A percentile compares a stretch with the other conserved stretches of the same genome.
Conservation (phyloP, 1,140 invertebrate species). For the Halictus rubicundus region DNA sequence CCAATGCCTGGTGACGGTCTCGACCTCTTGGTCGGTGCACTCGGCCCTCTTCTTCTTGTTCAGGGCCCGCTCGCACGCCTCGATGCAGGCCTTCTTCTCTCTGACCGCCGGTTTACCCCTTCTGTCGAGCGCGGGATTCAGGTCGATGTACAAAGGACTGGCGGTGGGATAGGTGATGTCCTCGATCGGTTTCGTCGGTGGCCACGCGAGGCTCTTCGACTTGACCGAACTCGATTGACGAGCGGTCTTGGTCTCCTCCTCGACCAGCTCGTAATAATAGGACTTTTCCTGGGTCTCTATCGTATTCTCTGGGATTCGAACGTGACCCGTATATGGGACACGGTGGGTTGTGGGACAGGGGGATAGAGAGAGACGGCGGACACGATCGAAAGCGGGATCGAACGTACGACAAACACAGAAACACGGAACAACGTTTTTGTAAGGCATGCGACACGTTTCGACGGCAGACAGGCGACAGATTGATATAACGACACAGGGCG, state of each 20-base stretch:
- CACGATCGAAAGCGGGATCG: background rate
- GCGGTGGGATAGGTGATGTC: conserved; percentile 78
- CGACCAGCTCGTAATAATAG: conserved; percentile 65
- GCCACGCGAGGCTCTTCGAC: conserved; percentile 72
- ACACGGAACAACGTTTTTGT: conserved; percentile 35
- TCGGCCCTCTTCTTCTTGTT: conserved; percentile 31
- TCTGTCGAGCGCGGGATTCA: conserved; percentile 70
- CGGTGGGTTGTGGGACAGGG: no score
- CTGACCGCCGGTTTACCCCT: conserved; percentile 58
- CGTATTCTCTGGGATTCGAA: conserved; percentile 43
- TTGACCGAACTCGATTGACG: conserved; percentile 61
- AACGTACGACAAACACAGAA: conserved; percentile 23
- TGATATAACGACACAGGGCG: no score
- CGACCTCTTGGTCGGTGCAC: conserved; percentile 48
- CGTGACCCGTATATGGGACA: no score
- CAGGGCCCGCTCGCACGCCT: conserved; percentile 59
- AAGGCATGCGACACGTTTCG: conserved; percentile 15
- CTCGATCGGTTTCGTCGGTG: conserved; percentile 74
- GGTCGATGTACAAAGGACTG: conserved; percentile 78
- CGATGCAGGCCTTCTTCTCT: conserved; percentile 69
- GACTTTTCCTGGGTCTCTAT: conserved; percentile 52
- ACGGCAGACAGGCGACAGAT: conserved; percentile 6
- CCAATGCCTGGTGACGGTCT: conserved; percentile 27
- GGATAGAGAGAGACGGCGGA: background rate
- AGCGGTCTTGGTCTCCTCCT: conserved; percentile 51